Evolutionary conservation across 2,113 vertebrate species (phyloP), one percentile per base, ranked within the genome.

Genomic region (Sardina pilchardus): DNA sequence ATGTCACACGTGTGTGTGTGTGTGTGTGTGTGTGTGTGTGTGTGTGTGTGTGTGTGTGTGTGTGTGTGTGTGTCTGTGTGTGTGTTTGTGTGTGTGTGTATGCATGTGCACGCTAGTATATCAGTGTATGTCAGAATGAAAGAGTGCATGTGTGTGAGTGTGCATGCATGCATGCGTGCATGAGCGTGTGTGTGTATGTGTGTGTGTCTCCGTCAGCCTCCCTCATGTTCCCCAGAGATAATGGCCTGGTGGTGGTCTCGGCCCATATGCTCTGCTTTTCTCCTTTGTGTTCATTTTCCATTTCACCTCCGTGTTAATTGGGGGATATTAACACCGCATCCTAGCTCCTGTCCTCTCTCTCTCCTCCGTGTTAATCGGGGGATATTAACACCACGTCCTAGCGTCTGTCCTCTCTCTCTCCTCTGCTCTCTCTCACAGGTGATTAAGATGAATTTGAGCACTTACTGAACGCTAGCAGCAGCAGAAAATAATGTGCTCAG

Each of bases 1-100:
- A 92, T 91, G 90, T 90, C 91, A 89, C 93, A 90, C 85, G 45
- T 91, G 83, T 87, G 80, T 56, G 50, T 87, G 50, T 89, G 78
- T 50, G 42, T 87, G 53, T 90, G 81, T 59, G 53, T 87, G 44
- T 90, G 81, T 48, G 50, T 87, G 39, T 89, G 81, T 56, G 50
- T 87, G 47, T 89, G 67, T 56, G 50, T 87, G 50, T 45, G 53
- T 81, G 80, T 56, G 47, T 87, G 47, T 89, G 81, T 56, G 50
- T 86, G 53, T 89, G 80, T 56, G 50, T 86, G 53, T 89, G 81
- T 56, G 50, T 87, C 43, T 89, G 80, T 59, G 45, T 86, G 50
- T 89, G 80, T 56, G 47, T 87, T 47, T 89, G 80, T 56, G 50
- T 87, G 53, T 89, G 81, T 56, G 48, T 86, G 45, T 89, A 84